phyloP scores from a whole-genome alignment of 2,888 invertebrate genomes.

The Liodrosophila aerea region DNA sequence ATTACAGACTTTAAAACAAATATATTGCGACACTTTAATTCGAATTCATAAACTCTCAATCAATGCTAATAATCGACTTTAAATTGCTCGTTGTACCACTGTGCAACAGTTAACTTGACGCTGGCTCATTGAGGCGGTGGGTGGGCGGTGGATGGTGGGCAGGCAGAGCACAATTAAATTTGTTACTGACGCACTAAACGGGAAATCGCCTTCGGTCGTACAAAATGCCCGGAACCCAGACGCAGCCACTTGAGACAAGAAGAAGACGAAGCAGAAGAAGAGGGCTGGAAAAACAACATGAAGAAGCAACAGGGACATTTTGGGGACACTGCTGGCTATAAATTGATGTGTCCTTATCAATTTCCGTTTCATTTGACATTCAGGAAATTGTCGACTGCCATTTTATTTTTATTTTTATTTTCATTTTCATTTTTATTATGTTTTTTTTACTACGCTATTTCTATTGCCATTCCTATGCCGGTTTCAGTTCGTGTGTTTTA shows the following conservation, averaged over 20 bases:
- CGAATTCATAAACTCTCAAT: no score
- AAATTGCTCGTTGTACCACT: neutral
- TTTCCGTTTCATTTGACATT: conserved; percentile 53
- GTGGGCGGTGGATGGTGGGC: no score
- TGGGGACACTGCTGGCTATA: conserved; percentile 15
- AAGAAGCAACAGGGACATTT: conserved; percentile 7
- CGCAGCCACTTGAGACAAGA: conserved; percentile 4
- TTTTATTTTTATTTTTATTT: conserved; percentile 4
- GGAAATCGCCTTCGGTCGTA: conserved; percentile 29
- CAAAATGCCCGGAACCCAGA: conserved; percentile 24
- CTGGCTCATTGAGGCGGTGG: conserved; percentile 1
- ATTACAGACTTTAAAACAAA: no score
- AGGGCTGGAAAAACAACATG: neutral
- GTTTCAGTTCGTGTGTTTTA: neutral
- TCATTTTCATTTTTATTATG: neutral
- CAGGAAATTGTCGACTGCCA: conserved; percentile 33
- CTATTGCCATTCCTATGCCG: neutral
- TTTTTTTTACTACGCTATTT: neutral
- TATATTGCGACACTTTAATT: no score
- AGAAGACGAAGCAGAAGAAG: neutral
- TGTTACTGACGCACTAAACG: conserved; percentile 42
- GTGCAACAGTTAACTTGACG: neutral
- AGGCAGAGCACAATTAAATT: conserved; percentile 50
- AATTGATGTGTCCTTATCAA: conserved; percentile 56
- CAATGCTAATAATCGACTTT: neutral